Base-by-base conservation (phyloP, 2,113 vertebrate genomes). In the Pao palembangensis region DNA sequence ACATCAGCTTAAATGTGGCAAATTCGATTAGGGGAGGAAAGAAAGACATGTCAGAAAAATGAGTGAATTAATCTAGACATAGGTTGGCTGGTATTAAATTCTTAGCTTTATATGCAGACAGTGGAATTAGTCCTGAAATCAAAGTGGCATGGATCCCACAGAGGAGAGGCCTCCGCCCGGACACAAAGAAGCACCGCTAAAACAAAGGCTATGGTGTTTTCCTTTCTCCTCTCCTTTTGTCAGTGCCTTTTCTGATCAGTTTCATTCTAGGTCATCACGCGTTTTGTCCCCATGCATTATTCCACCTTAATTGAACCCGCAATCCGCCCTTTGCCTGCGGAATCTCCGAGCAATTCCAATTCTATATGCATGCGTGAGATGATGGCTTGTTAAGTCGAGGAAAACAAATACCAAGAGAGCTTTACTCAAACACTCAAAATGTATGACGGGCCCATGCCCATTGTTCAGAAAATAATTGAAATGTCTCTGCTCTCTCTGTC, bases 21-120 rank as follows among this genome's bases (percentile, higher is more conserved):
- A 85, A 87, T 89, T 89, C 83, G 86, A 89, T 89, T 87, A 88
- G 81, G 75, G 67, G 38, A 47, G 66, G 59, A 72, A 78, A 87
- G 76, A 87, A 85, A 83, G 68, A 75, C 21, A 69, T 78, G 82
- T 84, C 68, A 78, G 64, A 69, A 71, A 75, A 72, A 53, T 42
- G 73, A 88, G 75, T 73, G 81, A 87, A 84, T 87, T 82, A 84
- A 79, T 78, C 76, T 68, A 77, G 78, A 83, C 78, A 58, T 61
- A 79, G 68, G 79, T 80, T 77, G 70, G 75, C n/a, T 80, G 66
- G 75, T 75, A 85, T 85, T 85, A 78, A 80, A 82, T 64, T 67
- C 62, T 83, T 65, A 72, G 73, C 75, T 79, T 80, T 78, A 71
- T 73, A 78, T 73, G 67, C 62, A 16, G 74, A 42, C 68, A 47